These are phyloP conservation scores for Anagyrus pseudococci DNA, from an alignment of 2,888 invertebrate species.

Conservation along the genomic window DNA sequence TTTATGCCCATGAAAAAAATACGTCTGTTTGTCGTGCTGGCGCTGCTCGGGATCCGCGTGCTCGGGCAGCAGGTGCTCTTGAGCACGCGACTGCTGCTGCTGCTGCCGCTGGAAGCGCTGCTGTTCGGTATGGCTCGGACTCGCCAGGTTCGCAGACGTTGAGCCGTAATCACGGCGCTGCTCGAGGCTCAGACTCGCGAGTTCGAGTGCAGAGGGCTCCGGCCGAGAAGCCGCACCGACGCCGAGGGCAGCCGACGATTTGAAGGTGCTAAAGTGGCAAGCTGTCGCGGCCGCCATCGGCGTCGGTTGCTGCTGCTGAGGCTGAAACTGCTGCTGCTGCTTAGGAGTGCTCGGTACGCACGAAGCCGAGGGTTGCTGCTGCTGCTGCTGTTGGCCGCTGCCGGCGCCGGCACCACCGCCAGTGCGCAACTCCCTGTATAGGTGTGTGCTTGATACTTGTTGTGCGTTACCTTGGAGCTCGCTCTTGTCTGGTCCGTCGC, in stretches of 20 bases:
- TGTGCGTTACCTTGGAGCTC: constrained; percentile 56
- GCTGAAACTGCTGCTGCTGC: constrained; percentile 1
- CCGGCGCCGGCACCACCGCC: constrained; percentile 60
- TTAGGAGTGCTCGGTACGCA: too few species aligned
- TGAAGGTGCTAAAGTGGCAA: constrained; percentile 55
- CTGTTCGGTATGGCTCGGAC: not conserved
- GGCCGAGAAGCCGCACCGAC: constrained; percentile 18
- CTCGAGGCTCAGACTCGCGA: constrained; percentile 47
- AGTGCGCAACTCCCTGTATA: constrained; percentile 55
- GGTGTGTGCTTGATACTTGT: constrained; percentile 40
- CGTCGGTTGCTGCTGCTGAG: not conserved
- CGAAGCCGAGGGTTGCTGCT: too few species aligned
- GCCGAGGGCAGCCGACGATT: constrained; percentile 45
- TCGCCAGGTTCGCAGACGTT: not conserved
- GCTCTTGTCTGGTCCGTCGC: constrained; percentile 57
- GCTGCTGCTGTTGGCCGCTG: constrained; percentile 24
- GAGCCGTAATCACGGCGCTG: constrained; percentile 43
- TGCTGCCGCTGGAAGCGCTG: constrained; percentile 4
- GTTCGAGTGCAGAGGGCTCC: constrained; percentile 43
- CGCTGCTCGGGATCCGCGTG: constrained; percentile 42
- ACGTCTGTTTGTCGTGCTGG: constrained; percentile 53
- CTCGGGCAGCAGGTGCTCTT: constrained; percentile 29
- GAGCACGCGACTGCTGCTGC: constrained; percentile 14
- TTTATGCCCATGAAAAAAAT: constrained; percentile 58
- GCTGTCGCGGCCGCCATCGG: constrained; percentile 20